Base-by-base conservation (phyloP, 2,888 invertebrate species). In the Drosophila recens region DNA sequence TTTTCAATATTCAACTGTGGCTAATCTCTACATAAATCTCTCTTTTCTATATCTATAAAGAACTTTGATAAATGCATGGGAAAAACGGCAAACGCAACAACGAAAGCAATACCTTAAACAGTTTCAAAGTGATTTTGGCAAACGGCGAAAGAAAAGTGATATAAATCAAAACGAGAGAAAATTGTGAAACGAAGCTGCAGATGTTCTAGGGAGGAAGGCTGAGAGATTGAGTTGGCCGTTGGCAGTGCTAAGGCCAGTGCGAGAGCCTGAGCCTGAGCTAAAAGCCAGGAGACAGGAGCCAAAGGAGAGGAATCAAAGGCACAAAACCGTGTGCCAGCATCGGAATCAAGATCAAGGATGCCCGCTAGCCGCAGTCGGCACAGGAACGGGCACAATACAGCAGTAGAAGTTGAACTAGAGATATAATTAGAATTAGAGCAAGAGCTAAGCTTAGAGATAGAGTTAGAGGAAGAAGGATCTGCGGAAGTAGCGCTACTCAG, bases 71-170 rank as follows among this genome's bases (percentile, higher is more conserved):
- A 80, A 76, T 75, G 67, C 73, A 59, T 63, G 61, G 65, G 48
- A 80, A 69, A 48, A 80, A 69, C 63, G 48, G 80, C 72, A 82
- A 91, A 91, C 89, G 81, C 89, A 90, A 92, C 92, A 92, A 92
- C 92, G 92, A 92, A 92, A 91, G 92, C 91, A 92, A 92, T 92
- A 92, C 90, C 90, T 87, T 75, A 49, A 67, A 58, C 90, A 91
- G 91, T 90, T 91, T 90, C 87, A 80, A 80, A 86, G 77, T 73
- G 73, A 76, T 75, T 85, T 78, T 71, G 80, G 80, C 84, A 77
- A 73, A 83, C 67, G 65, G 67, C 68, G 65, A 48, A 74, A 33
- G 53, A 27, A 74, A 58, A 79, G 71, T 76, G 64, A 78, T 75
- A 83, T 57, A 71, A 71, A 65, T 65, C 51, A 54, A 15, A 15